A percentile compares a stretch with the other conserved stretches of the same genome.
Evolutionary conservation across 2,797 vertebrate genomes (phyloP).

Genomic region (Perodicticus potto): DNA sequence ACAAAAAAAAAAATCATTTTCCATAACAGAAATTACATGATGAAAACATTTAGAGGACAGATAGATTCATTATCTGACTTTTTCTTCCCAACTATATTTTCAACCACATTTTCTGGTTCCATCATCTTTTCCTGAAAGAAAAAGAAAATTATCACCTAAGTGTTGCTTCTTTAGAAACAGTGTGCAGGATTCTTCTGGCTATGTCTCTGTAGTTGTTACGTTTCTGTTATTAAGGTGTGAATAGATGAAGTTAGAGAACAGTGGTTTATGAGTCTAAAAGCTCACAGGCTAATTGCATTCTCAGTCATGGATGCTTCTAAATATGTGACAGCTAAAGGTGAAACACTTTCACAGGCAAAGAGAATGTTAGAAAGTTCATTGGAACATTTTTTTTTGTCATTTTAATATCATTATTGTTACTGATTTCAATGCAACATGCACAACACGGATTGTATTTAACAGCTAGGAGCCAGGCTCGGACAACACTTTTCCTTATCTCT

Average conservation of each 20-base stretch:
- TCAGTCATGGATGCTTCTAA: not conserved
- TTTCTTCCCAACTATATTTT: conserved; percentile 36
- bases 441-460: conserved; percentile 47
- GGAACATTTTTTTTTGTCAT: not conserved
- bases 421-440: not conserved
- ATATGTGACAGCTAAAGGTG: not conserved
- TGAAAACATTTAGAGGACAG: conserved; percentile 46
- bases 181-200: not conserved
- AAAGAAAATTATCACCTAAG: conserved; percentile 5
- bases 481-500: conserved; percentile 58
- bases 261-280: conserved; percentile 40
- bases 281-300: not conserved
- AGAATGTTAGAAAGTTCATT: conserved; percentile 21
- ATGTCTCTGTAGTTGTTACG: not conserved
- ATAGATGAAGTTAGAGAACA: not conserved
- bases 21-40: conserved; percentile 31
- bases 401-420: not conserved
- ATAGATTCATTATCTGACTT: conserved; percentile 15
- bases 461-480: conserved; percentile 22
- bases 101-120: conserved; percentile 25
- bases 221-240: not conserved
- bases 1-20: conserved; percentile 15
- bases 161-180: not conserved
- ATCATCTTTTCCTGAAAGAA: conserved; percentile 25
- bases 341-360: not conserved